Evolutionary conservation across 2,888 invertebrate species (phyloP).

Genomic region (Boloria selene): DNA sequence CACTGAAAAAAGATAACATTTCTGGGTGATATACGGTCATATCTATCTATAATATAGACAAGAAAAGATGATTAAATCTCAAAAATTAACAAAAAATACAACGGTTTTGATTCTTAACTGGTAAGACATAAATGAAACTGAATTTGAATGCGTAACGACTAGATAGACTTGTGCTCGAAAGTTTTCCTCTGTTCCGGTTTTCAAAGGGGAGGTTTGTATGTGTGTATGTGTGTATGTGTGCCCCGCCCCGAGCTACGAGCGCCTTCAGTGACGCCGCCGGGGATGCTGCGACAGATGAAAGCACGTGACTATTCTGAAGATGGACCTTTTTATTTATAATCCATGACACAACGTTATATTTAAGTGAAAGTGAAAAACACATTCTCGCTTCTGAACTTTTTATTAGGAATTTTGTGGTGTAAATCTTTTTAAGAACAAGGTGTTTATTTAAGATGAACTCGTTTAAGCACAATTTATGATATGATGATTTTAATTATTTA

Average conservation of each 20-base stretch:
- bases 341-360: slow-evolving; percentile 7
- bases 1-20: too few relatives aligned
- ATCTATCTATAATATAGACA: not conserved
- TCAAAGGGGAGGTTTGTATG: slow-evolving; percentile 41
- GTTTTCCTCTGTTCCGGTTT: slow-evolving; percentile 38
- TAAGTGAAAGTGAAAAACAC: not conserved
- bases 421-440: not conserved
- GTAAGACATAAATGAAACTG: slow-evolving; percentile 20
- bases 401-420: not conserved
- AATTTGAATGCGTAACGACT: slow-evolving; percentile 26
- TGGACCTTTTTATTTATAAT: slow-evolving; percentile 23
- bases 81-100: not conserved
- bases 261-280: slow-evolving; percentile 65
- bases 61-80: not conserved
- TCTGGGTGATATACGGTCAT: too few relatives aligned
- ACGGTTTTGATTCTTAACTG: slow-evolving; percentile 15
- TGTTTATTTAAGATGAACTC: too few relatives aligned
- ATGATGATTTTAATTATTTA: not conserved
- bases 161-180: slow-evolving; percentile 34
- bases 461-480: too few relatives aligned
- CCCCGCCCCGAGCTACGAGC: slow-evolving; percentile 70
- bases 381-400: not conserved
- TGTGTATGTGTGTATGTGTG: slow-evolving; percentile 50
- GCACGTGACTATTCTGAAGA: slow-evolving; percentile 48
- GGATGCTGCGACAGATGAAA: slow-evolving; percentile 41